These are phyloP conservation scores for Heteronetta atricapilla DNA, from an alignment of 2,113 vertebrate genomes.

Conservation along the genomic window DNA sequence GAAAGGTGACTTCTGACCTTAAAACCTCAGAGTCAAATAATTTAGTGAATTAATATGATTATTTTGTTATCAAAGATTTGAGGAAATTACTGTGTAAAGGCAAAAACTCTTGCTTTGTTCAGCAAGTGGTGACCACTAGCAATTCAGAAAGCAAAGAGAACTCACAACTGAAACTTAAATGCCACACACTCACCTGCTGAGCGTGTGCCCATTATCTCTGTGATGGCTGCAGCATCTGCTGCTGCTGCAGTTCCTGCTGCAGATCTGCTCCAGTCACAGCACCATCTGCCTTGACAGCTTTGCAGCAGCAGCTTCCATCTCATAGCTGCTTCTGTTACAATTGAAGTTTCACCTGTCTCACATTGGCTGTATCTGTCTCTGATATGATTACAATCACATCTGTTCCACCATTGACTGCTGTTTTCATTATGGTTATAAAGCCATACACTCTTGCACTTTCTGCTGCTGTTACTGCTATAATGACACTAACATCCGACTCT, in stretches of 20 bases:
- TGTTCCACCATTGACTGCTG: not conserved
- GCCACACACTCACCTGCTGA: not conserved
- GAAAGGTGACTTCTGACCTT: not conserved
- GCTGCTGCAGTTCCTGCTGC: not conserved
- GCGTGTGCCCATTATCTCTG: not conserved
- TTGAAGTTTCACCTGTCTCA: not conserved
- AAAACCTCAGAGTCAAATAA: not conserved
- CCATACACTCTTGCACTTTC: not conserved
- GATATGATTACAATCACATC: conserved; percentile 4
- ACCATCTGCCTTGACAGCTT: not conserved
- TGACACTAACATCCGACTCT: not conserved
- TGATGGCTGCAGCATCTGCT: not conserved
- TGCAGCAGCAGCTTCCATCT: not conserved
- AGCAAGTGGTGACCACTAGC: not conserved
- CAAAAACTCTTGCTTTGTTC: not conserved
- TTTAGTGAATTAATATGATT: not conserved
- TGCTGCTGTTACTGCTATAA: not conserved
- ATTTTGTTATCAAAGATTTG: not conserved
- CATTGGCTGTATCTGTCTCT: not conserved
- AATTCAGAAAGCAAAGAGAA: not conserved
- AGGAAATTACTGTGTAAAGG: not conserved
- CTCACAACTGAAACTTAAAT: not conserved
- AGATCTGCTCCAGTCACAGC: not conserved
- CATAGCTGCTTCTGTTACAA: not conserved
- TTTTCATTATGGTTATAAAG: not conserved